phyloP scores from a whole-genome alignment of 1,140 invertebrate genomes.

The Solen grandis region DNA sequence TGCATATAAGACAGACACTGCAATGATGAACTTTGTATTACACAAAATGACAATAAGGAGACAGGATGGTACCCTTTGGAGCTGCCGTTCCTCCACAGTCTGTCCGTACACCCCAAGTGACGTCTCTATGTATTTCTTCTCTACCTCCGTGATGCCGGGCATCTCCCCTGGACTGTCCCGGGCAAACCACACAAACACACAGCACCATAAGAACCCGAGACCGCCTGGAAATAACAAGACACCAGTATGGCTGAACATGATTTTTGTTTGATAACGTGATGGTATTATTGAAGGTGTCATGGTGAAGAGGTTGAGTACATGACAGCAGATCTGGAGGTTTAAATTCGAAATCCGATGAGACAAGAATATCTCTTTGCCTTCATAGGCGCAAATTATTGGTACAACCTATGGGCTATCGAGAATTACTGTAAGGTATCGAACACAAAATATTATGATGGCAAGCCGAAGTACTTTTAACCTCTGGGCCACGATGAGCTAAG shows the following conservation, averaged over 20 bases:
- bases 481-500: too few species aligned
- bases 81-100: constrained; percentile 19
- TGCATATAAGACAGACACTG: too few species aligned
- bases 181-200: constrained; percentile 77
- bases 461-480: too few species aligned
- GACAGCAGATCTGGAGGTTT: too few species aligned
- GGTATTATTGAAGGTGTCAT: not conserved
- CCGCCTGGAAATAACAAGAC: constrained; percentile 57
- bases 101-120: constrained; percentile 61
- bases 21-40: too few species aligned
- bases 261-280: not conserved
- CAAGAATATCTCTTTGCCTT: too few species aligned
- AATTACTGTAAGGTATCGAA: too few species aligned
- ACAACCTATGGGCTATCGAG: too few species aligned
- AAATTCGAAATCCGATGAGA: too few species aligned
- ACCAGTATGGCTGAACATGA: not conserved
- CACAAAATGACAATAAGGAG: too few species aligned
- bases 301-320: not conserved
- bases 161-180: constrained; percentile 75
- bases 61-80: constrained; percentile 51
- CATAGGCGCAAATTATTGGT: too few species aligned
- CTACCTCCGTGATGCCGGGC: constrained; percentile 68
- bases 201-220: constrained; percentile 75
- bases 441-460: too few species aligned
- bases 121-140: constrained; percentile 78